phyloP scores from a whole-genome alignment of 2,888 invertebrate genomes.

The Phlogophora meticulosa region DNA sequence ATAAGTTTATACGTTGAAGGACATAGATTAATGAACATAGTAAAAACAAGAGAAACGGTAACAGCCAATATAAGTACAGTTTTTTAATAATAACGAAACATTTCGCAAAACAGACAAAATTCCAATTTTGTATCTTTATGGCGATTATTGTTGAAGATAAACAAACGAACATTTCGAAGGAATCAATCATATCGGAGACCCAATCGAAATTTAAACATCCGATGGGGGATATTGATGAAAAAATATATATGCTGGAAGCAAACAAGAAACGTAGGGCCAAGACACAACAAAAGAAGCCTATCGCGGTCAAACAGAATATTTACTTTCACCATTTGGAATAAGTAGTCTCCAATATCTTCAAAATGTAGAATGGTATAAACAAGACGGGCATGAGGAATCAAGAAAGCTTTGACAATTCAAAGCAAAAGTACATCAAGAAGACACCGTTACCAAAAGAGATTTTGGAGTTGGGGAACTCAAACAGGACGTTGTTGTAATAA shows the following conservation, averaged over 20 bases:
- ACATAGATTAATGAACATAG: not conserved
- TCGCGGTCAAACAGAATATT: constrained; percentile 32
- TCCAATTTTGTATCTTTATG: constrained; percentile 12
- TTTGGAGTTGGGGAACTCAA: not conserved
- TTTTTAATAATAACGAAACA: not conserved
- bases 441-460: not conserved
- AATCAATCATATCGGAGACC: constrained; percentile 35
- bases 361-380: constrained; percentile 11
- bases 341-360: not conserved
- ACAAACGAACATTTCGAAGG: constrained; percentile 21
- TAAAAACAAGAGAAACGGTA: not conserved
- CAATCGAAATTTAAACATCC: constrained; percentile 50
- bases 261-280: constrained; percentile 19
- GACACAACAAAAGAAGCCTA: constrained; percentile 41
- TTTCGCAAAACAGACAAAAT: constrained; percentile 17
- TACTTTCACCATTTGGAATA: constrained; percentile 23
- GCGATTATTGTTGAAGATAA: constrained; percentile 20
- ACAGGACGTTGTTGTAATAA: constrained; percentile 6
- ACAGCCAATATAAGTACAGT: not conserved
- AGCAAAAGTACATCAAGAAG: constrained; percentile 11
- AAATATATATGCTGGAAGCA: constrained; percentile 31
- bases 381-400: not conserved
- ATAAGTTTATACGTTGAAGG: not conserved
- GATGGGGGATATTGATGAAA: constrained; percentile 41
- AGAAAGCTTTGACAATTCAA: not conserved